Base-by-base conservation (phyloP, 2,888 invertebrate genomes). In the Agrochola circellaris region DNA sequence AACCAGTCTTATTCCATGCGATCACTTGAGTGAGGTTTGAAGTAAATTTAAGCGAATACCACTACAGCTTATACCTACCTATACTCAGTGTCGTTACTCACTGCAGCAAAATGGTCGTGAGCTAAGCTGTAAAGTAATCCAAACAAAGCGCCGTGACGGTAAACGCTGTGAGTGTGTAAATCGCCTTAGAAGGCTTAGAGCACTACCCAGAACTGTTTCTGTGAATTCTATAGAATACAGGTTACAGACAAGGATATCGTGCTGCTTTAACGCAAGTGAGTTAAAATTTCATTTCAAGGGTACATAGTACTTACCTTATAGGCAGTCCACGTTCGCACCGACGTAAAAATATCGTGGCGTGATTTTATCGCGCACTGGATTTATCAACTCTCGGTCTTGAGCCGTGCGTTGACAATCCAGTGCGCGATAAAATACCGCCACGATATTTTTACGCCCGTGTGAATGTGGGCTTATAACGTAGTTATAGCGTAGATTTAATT, bases 181-280 rank as follows among this genome's bases (percentile, higher is more conserved):
- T 79, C 67, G 60, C 48, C 76, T 82, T 65, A 62, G 61, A 62
- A 67, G 34, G 61, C 66, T 74, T 67, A 81, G 56, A 56, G 26
- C 3, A 26, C 26, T 81, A 23, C 17, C 30, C 23, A 42, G n/a
- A 62, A 82, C 26, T 9, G 38, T 48, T 56, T 61, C 48, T 61
- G 51, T 45, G 38, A 66, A 79, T 75, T 65, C 74, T 38, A 56
- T n/a, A 80, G 23, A 15, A 45, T n/a, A 23, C 4, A 23, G 23
- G 7, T 26, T 30, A 34, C 20, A 38, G 4, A 42, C 17, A 51
- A 38, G 45, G 17, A 11, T 20, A 26, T 54, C 17, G 20, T 26
- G 1, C 0, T 3, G 23, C 2, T 30, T 42, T 45, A 30, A 51
- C 42, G 30, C 13, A 42, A 6, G 15, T 15, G 15, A 13, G 15